Conservation (phyloP, 2,113 vertebrate genomes). For the Tragelaphus buxtoni region DNA sequence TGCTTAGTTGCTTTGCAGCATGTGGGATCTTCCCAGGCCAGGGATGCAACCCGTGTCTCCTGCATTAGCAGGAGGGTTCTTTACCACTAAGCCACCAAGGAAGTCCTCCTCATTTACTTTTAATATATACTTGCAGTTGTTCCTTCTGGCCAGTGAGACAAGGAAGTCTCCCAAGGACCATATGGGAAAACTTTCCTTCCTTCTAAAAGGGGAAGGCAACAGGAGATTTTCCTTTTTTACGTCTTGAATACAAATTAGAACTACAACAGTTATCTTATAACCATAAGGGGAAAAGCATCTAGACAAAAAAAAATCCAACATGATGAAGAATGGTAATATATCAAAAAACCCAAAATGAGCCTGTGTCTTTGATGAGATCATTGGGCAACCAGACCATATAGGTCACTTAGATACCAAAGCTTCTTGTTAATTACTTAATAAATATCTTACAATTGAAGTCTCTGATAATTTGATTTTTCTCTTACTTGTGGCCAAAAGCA, state of each 20-base stretch:
- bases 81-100: not conserved
- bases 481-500: not conserved
- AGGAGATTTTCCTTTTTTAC: not conserved
- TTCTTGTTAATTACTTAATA: not conserved
- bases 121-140: not conserved
- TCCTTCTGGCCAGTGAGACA: not conserved
- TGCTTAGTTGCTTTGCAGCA: not conserved
- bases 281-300: not conserved
- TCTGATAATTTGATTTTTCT: not conserved
- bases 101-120: not conserved
- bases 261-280: not conserved
- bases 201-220: not conserved
- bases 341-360: not conserved
- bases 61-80: not conserved
- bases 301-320: not conserved
- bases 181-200: not conserved
- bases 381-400: not conserved
- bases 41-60: not conserved
- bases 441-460: not conserved
- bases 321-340: not conserved
- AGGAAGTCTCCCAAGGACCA: not conserved
- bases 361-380: not conserved
- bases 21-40: not conserved
- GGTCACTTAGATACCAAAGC: not conserved
- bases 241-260: not conserved